Evolutionary conservation across 2,797 vertebrate species (phyloP).

Genomic region (Tolypeutes matacus): DNA sequence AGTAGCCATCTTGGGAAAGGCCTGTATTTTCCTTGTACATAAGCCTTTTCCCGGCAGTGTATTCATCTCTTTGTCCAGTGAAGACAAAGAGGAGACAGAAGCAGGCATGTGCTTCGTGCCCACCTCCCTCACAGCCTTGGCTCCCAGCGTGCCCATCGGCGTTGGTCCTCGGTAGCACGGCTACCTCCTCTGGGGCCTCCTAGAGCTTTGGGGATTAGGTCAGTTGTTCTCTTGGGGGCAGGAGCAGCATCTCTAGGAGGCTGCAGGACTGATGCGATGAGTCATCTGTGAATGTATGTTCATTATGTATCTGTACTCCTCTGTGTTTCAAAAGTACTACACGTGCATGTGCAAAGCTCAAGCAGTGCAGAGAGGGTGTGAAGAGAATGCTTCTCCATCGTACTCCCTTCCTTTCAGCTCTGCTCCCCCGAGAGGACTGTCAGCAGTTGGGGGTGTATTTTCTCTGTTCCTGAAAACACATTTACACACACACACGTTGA

Average conservation of each 20-base stretch:
- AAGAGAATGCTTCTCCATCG: rapidly evolving
- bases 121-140: background rate
- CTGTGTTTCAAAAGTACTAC: background rate
- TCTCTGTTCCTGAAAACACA: background rate
- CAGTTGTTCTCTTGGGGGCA: background rate
- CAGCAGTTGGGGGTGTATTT: background rate
- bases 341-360: background rate
- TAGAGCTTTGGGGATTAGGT: background rate
- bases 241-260: background rate
- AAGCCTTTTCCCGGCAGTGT: background rate
- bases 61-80: rapidly evolving
- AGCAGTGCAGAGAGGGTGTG: rapidly evolving
- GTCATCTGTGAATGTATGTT: too few species aligned
- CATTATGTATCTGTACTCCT: background rate
- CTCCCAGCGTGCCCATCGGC: background rate
- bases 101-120: background rate
- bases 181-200: background rate
- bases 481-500: rapidly evolving
- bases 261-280: background rate
- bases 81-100: rapidly evolving
- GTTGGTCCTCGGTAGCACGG: background rate
- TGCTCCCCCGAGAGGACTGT: background rate
- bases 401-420: background rate
- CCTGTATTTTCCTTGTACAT: background rate
- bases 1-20: background rate